Evolutionary conservation across 1,140 invertebrate genomes (phyloP).

Genomic region (Ceratitis capitata): DNA sequence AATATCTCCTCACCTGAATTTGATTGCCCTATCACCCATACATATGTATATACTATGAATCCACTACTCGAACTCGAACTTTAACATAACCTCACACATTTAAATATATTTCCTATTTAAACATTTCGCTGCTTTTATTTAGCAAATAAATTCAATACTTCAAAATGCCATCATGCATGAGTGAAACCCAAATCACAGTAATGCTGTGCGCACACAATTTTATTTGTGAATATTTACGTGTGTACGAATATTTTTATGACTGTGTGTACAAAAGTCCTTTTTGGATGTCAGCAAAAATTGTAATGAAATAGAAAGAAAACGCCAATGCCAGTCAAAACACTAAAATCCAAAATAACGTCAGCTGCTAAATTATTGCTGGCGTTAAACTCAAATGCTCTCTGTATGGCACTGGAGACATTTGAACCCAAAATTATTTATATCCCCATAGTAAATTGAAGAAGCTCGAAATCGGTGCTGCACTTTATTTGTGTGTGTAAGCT

Average conservation of each 20-base stretch:
- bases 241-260: too few species aligned
- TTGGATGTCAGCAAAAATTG: not conserved
- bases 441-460: not conserved
- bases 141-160: not conserved
- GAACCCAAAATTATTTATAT: not conserved
- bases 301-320: not conserved
- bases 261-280: too few species aligned
- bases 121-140: too few species aligned
- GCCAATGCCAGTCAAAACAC: not conserved
- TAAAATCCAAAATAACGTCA: not conserved
- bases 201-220: not conserved
- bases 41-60: too few species aligned
- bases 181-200: not conserved
- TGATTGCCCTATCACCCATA: too few species aligned
- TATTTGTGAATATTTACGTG: too few species aligned
- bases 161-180: not conserved
- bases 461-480: too few species aligned
- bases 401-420: not conserved
- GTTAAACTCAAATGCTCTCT: not conserved
- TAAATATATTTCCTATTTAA: too few species aligned
- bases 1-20: too few species aligned
- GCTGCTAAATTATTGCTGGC: not conserved
- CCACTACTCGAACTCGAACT: too few species aligned
- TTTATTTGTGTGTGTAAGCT: too few species aligned
- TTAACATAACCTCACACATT: too few species aligned